These are phyloP conservation scores for Pongo pygmaeus DNA, from an alignment of 2,113 vertebrate genomes.

Conservation along the genomic window DNA sequence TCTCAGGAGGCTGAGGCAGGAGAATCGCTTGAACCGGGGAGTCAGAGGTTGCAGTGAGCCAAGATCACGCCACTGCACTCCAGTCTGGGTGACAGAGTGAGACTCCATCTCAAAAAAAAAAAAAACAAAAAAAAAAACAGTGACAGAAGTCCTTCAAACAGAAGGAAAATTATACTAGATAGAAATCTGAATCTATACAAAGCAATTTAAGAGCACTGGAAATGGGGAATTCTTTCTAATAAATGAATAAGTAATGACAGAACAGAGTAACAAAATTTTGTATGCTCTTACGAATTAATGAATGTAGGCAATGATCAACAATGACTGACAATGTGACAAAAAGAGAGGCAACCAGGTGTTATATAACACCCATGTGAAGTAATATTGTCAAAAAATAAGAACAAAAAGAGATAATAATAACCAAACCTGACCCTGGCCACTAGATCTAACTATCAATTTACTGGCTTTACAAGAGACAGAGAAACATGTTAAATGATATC, in stretches of 20 bases:
- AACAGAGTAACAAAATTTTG: not conserved
- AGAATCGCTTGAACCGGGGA: too few species aligned
- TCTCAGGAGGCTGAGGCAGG: too few species aligned
- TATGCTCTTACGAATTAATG: not conserved
- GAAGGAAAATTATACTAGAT: not conserved
- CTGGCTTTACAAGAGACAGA: not conserved
- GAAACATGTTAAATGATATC: not conserved
- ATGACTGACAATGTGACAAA: not conserved
- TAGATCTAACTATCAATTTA: not conserved
- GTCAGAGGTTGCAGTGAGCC: too few species aligned
- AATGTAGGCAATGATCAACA: not conserved
- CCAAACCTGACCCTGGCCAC: not conserved
- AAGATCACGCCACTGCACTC: too few species aligned
- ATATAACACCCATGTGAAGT: not conserved
- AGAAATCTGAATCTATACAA: not conserved
- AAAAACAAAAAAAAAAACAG: not conserved
- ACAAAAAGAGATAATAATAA: not conserved
- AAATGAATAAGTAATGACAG: not conserved
- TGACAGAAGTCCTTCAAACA: not conserved
- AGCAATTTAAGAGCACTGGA: not conserved
- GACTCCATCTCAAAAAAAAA: too few species aligned
- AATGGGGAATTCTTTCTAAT: not conserved
- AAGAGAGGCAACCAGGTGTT: not conserved
- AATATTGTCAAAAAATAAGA: not conserved
- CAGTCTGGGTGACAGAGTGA: too few species aligned